Evolutionary conservation across 1,140 invertebrate species (phyloP), one percentile per base, ranked within the genome.

Genomic region (Manduca sexta): DNA sequence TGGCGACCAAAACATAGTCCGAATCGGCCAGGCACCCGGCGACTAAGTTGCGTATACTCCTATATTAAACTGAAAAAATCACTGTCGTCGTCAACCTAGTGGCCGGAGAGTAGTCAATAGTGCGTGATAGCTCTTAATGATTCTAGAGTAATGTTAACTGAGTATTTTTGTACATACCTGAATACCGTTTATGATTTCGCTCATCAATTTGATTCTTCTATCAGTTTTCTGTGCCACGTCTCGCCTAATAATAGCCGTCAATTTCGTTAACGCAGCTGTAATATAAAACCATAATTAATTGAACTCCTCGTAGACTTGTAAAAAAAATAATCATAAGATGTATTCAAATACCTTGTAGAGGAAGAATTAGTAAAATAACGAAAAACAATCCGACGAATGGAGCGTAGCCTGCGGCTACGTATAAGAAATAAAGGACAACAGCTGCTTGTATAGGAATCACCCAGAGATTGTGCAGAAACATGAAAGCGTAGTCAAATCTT

Each of bases 151-250:
- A n/a, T n/a, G n/a, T n/a, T n/a, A n/a, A n/a, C n/a, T n/a, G n/a
- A n/a, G n/a, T n/a, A n/a, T 12, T 3, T n/a, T 34, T 17, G 18
- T 42, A 21, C 13, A 3, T 34, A 91, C 91, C 63, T 92, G 91
- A 38, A 93, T 93, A 5, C 91, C 91, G 13, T 79, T 76, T n/a
- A 95, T 89, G 10, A 95, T 88, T 86, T 95, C 94, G 68, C 89
- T 94, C 93, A 95, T 95, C 14, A 93, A 64, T 55, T 92, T 90
- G 2, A 96, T 90, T 56, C 95, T 84, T 60, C 92, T 89, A 76
- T 97, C 95, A 0, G 94, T 95, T 29, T 86, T 76, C 15, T 89
- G 78, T 0, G 93, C 92, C 3, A 91, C 93, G 26, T 39, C 37
- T 3, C 87, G 56, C 34, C 91, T 67, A 7, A 82, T 49, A 8